Evolutionary conservation across 53 echinoderm and acorn worm genomes (phyloP), one percentile per base, ranked within the genome.

Genomic region (Astropecten irregularis): DNA sequence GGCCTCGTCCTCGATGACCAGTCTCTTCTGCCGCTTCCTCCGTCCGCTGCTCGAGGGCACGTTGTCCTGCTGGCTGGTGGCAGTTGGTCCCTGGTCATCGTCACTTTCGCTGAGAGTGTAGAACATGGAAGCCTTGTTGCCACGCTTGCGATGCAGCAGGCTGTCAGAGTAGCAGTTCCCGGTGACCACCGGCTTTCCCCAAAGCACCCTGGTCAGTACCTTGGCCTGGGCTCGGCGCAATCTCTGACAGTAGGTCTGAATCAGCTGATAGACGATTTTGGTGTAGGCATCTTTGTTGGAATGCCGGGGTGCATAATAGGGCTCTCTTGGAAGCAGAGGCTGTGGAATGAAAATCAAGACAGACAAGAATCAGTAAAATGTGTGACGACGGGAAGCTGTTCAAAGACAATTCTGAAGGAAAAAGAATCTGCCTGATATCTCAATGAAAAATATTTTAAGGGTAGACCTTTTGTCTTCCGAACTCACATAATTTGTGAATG

Each of bases 101-200:
- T 70, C 71, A 48, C 50, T 51, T 20, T 85, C 72, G 28, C 63
- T 62, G 2, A 36, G 73, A 35, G 36, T 9, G 10, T 61, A 57
- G 13, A 63, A 47, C 48, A 56, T 20, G 16, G 76, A 79, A 34
- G 81, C 57, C 26, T 55, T 85, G 58, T 74, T 83, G 9, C 95
- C 95, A 27, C 95, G 86, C 64, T 86, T 86, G 26, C 84, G 86
- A 49, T 79, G 77, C 7, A 88, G 54, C 18, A 91, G 87, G 18
- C 88, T 87, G 42, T 89, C 91, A 39, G 39, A 33, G 49, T 89
- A 66, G 29, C 87, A 68, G n/a, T 84, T 91, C 4, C 95, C 95
- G 4, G 84, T 52, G 19, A 81, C 49, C 9, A 91, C 84, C 27
- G 89, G 95, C 15, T 64, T 84, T 4, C 91, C 85, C 81, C 87